Evolutionary conservation across 1,140 invertebrate species (phyloP), one percentile per base, ranked within the genome.

Genomic region (Hestina assimilis): DNA sequence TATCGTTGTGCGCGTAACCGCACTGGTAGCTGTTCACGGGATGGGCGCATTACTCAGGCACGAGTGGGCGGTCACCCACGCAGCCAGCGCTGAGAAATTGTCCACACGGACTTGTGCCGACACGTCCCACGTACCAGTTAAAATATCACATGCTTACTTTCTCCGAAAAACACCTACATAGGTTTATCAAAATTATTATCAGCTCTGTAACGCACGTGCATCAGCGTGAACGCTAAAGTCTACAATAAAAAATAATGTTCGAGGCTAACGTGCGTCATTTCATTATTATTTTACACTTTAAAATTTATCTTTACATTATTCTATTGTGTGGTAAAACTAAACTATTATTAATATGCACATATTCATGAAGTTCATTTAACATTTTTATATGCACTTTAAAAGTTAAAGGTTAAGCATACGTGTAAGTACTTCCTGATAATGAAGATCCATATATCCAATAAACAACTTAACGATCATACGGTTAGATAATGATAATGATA

Each of bases 61-160:
- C 63, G 63, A 64, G 71, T 77, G 63, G 76, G 73, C 59, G 71
- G 40, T 51, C 62, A 48, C 69, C 68, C 58, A 67, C 72, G 61
- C 62, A n/a, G 15, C 17, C 20, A 47, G 31, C 54, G 56, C 29
- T 65, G 63, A 66, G 64, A 72, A 64, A 73, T 63, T 68, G 61
- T 62, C 57, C 60, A 59, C 51, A 24, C 33, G 19, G 15, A 41
- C 26, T 35, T 21, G 46, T 20, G 54, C 54, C 43, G 50, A 26
- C 48, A 35, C 55, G 12, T 51, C 53, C 54, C 50, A 65, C 58
- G 52, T 50, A 29, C 28, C 8, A 26, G 26, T 56, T 58, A 57
- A 50, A 55, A 57, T 63, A 62, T 57, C 53, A 53, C 33, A 45
- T 55, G 28, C 59, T 38, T 42, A 66, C 68, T 67, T 70, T 70